Base-by-base conservation (phyloP, 2,113 vertebrate genomes). In the Fulmarus glacialis region DNA sequence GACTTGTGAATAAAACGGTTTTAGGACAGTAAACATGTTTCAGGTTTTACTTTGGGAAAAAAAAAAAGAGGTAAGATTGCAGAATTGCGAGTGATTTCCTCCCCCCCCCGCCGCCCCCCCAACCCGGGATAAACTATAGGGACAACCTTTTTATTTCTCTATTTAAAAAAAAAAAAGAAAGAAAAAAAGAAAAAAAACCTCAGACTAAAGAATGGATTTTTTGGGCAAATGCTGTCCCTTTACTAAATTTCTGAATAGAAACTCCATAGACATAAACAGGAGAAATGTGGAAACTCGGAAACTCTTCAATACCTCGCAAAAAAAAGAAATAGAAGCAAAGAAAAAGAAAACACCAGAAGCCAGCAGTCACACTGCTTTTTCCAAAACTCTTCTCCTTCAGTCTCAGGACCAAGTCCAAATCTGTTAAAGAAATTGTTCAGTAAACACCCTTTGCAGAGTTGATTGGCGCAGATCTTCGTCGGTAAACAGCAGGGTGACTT, bases 171-270 rank as follows among this genome's bases (percentile, higher is more conserved):
- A 12, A 17, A 19, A 6, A 9, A 38, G 4, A 32, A 24, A 17
- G 8, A 11, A 2, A 3, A 4, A 26, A 3, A 12, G 11, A 8
- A 15, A 40, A 55, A 38, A 21, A 0, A 2, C 5, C 9, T 67
- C 11, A 47, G 26, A 72, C 2, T 11, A 45, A 29, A 52, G 20
- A 55, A 52, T 52, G 27, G 1, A 5, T 30, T 66, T 87, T 79
- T n/a, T 40, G 68, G 53, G 13, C 4, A 84, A 83, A 58, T 38
- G 3, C 13, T 62, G 17, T 73, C 21, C 6, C 20, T 62, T 72
- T 78, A 52, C 23, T 74, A 67, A 40, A 22, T 83, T 89, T 92
- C 29, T 84, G 32, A 82, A 26, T 59, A 89, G 72, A 79, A 77
- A n/a, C 6, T 48, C 14, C 29, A n/a, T 38, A 45, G 30, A 60